Conservation (phyloP, 2,888 invertebrate genomes). For the Eledona agricola region DNA sequence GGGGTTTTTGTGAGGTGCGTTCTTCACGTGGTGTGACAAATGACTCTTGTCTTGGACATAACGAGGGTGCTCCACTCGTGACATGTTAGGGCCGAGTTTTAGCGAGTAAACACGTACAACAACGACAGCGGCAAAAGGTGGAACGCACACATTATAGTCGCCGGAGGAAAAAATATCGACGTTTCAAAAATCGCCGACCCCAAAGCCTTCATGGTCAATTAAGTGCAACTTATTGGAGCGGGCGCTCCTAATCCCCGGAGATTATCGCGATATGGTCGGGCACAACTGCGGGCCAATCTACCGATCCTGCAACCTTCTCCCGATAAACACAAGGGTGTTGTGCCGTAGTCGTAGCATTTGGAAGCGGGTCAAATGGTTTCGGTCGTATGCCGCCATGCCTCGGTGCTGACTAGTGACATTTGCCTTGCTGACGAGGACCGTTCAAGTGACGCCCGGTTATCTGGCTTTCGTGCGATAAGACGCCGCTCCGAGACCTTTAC, state of each 20-base stretch:
- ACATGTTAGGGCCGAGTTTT: constrained; percentile 31
- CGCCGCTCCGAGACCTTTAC: constrained; percentile 27
- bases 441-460: constrained; percentile 28
- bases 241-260: constrained; percentile 23
- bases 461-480: constrained; percentile 26
- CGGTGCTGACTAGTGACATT: constrained; percentile 32
- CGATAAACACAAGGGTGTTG: constrained; percentile 24
- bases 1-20: background rate
- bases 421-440: constrained; percentile 24
- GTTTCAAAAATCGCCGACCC: constrained; percentile 1
- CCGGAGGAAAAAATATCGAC: no score
- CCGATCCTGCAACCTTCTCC: constrained; percentile 28
- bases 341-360: constrained; percentile 29
- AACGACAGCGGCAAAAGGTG: constrained; percentile 8
- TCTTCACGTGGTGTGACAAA: constrained; percentile 32
- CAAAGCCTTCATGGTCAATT: no score
- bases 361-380: constrained; percentile 28
- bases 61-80: constrained; percentile 37
- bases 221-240: constrained; percentile 7
- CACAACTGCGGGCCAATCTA: constrained; percentile 19
- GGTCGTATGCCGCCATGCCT: constrained; percentile 16
- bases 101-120: constrained; percentile 27
- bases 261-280: constrained; percentile 24
- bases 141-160: no score
- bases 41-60: constrained; percentile 34